phyloP scores from a whole-genome alignment of 30 jellyfish, hydroid and myxozoan species.

The Aurelia sp. region DNA sequence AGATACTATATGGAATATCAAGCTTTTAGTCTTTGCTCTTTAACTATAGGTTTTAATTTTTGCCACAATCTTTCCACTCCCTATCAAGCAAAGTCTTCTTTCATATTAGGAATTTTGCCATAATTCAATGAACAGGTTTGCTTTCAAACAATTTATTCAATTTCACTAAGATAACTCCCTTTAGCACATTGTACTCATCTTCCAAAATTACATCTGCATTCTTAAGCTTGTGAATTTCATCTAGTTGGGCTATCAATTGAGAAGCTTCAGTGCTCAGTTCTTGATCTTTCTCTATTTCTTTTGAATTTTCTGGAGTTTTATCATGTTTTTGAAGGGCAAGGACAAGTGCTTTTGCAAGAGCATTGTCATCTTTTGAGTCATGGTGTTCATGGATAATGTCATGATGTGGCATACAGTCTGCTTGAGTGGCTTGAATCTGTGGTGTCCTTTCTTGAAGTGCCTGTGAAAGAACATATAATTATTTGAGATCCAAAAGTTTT shows the following conservation, averaged over 20 bases:
- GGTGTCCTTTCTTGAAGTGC: neutral
- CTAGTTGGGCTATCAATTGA: neutral
- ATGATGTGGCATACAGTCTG: neutral
- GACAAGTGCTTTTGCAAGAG: neutral
- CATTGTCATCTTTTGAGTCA: neutral
- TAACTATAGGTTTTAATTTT: too few relatives aligned
- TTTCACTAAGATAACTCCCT: neutral
- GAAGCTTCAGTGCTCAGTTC: neutral
- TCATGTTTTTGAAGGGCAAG: neutral
- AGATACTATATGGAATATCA: too few relatives aligned
- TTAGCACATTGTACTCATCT: slow-evolving; percentile 7
- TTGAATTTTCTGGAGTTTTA: neutral
- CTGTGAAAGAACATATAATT: neutral
- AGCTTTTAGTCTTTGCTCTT: too few relatives aligned
- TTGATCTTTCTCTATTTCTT: neutral
- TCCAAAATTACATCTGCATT: neutral
- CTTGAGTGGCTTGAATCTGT: neutral
- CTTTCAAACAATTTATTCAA: neutral
- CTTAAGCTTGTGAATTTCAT: slow-evolving; percentile 1
- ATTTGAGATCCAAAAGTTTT: too few relatives aligned
- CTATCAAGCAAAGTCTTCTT: neutral
- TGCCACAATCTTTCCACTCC: too few relatives aligned
- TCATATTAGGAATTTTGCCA: neutral
- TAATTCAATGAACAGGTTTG: neutral
- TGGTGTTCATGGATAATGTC: neutral